These are phyloP conservation scores for Meteorus colon DNA, from an alignment of 2,888 invertebrate species.

Conservation along the genomic window DNA sequence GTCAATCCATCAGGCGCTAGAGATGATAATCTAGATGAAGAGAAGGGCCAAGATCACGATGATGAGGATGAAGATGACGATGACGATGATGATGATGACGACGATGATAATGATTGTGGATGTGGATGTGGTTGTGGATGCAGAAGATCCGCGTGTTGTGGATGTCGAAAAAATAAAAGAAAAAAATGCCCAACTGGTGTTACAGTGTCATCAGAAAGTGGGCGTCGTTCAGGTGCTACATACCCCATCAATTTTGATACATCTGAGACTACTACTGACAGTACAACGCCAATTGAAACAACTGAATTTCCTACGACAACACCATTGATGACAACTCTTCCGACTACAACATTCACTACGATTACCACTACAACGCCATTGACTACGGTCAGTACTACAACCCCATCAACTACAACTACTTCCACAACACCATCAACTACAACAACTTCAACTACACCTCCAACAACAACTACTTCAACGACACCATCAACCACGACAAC, in stretches of 20 bases:
- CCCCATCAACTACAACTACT: conserved; percentile 6
- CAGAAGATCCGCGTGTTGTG: conserved; percentile 12
- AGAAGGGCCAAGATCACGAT: background rate
- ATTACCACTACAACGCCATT: conserved; percentile 4
- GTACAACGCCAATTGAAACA: background rate
- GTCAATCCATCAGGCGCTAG: background rate
- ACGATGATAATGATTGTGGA: conserved; percentile 15
- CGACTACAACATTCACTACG: background rate
- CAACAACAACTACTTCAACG: background rate
- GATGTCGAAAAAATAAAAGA: conserved; percentile 14
- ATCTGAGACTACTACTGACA: background rate
- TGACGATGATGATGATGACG: conserved; percentile 14
- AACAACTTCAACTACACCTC: background rate
- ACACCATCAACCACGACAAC: conserved; percentile 1
- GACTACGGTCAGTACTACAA: conserved; percentile 28
- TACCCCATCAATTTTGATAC: background rate
- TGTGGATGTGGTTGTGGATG: conserved; percentile 22
- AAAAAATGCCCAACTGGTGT: conserved; percentile 1
- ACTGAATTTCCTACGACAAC: conserved; percentile 19
- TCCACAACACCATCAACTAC: background rate
- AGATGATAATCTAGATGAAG: background rate
- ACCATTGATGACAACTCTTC: conserved; percentile 9
- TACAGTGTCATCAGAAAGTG: background rate
- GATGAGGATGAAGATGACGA: conserved; percentile 7
- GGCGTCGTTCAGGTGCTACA: background rate